Evolutionary conservation across 2,888 invertebrate genomes (phyloP).

Genomic region (Pollenia labialis): DNA sequence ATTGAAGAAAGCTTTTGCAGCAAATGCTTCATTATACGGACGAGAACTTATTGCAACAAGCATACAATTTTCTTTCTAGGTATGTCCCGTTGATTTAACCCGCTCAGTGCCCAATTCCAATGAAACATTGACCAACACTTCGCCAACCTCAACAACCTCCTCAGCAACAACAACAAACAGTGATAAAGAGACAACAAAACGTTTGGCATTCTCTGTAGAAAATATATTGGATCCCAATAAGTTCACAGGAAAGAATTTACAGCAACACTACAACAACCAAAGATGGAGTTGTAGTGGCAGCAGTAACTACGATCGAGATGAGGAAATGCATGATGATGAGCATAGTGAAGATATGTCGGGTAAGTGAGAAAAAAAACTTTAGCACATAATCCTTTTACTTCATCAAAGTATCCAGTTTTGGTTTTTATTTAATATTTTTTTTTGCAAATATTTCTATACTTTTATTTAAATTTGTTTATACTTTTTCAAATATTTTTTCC

Average conservation of each 20-base stretch:
- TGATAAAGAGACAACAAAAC: constrained; percentile 84
- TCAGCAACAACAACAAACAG: constrained; percentile 79
- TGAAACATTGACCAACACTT: constrained; percentile 58
- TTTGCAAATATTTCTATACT: not conserved
- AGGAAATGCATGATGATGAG: constrained; percentile 84
- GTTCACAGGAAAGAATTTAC: constrained; percentile 88
- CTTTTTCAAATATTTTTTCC: constrained; percentile 2
- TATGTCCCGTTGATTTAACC: constrained; percentile 84
- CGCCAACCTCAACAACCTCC: constrained; percentile 76
- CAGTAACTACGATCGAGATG: constrained; percentile 83
- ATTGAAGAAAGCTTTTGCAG: no score
- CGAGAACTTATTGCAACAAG: not conserved
- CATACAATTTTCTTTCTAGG: constrained; percentile 75
- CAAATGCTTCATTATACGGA: no score
- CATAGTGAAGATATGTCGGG: constrained; percentile 85
- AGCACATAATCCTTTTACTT: constrained; percentile 21
- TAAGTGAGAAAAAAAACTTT: constrained; percentile 81
- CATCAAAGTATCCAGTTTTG: not conserved
- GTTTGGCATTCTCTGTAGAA: constrained; percentile 94
- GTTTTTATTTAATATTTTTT: constrained; percentile 57
- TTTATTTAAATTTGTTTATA: not conserved
- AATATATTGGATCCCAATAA: constrained; percentile 96
- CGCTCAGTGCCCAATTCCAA: constrained; percentile 81
- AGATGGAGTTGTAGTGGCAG: constrained; percentile 83
- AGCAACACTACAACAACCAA: constrained; percentile 77